These are phyloP conservation scores for Prionailurus bengalensis DNA, from an alignment of 2,113 vertebrate species.

Conservation along the genomic window DNA sequence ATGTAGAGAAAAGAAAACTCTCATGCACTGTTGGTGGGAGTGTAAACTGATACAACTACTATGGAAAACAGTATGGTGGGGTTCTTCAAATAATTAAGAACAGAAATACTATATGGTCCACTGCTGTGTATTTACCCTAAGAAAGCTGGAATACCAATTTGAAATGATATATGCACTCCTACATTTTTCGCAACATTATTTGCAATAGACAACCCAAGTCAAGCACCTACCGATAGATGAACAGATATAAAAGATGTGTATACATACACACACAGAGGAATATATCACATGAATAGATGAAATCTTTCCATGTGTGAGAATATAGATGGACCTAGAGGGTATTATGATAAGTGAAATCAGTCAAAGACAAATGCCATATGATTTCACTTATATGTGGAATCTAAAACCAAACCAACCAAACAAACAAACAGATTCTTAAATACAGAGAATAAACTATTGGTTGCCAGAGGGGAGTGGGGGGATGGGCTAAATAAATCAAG, in stretches of 20 bases:
- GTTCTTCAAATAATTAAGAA: no score
- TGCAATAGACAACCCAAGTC: neutral
- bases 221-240: neutral
- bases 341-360: neutral
- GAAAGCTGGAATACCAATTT: no score
- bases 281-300: neutral
- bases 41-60: no score
- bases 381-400: neutral
- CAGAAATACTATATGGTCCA: no score
- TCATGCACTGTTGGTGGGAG: no score
- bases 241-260: neutral
- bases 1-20: no score
- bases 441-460: neutral
- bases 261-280: neutral
- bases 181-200: neutral
- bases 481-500: neutral
- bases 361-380: neutral
- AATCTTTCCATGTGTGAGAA: neutral
- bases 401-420: neutral
- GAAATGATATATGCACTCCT: neutral
- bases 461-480: neutral
- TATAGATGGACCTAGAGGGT: neutral
- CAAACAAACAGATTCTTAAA: neutral
- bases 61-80: no score
- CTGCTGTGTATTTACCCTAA: no score